These are phyloP conservation scores for Brachyistius frenatus DNA, from an alignment of 2,113 vertebrate species.

Conservation along the genomic window DNA sequence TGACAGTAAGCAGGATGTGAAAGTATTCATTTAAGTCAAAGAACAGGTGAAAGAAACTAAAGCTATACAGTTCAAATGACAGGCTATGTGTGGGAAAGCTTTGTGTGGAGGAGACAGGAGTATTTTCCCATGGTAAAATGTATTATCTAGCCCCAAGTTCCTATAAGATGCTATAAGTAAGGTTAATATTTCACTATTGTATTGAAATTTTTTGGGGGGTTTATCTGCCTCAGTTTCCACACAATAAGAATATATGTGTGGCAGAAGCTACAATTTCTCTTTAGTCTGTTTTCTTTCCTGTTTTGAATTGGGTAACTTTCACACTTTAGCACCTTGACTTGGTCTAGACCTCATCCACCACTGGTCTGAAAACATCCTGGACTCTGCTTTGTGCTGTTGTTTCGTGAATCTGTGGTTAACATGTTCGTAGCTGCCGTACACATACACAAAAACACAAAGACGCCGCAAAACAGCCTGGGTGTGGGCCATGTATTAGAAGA, in stretches of 20 bases:
- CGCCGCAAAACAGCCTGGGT: not conserved
- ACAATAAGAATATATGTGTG: not conserved
- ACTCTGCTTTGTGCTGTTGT: constrained; percentile 26
- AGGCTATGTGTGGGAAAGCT: constrained; percentile 8
- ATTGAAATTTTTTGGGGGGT: not conserved
- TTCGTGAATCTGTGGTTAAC: constrained; percentile 37
- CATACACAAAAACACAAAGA: not conserved
- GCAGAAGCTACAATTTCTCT: not conserved
- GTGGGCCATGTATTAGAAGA: constrained; percentile 7
- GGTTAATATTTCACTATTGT: not conserved
- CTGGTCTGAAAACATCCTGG: constrained; percentile 25
- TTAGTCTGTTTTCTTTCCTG: constrained; percentile 4
- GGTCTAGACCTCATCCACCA: constrained; percentile 5
- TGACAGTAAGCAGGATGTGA: constrained; percentile 57
- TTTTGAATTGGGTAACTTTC: constrained; percentile 23
- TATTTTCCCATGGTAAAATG: not conserved
- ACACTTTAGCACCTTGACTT: constrained; percentile 24
- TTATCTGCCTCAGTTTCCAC: not conserved
- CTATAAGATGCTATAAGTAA: not conserved
- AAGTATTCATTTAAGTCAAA: constrained; percentile 43
- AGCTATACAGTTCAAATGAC: constrained; percentile 1
- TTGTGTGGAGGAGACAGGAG: constrained; percentile 3
- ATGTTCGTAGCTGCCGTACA: not conserved
- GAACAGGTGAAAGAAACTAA: constrained; percentile 57
- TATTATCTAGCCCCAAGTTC: not conserved